Evolutionary conservation across 1,140 invertebrate species (phyloP), one percentile per base, ranked within the genome.

Genomic region (Hydropsyche tenuis): DNA sequence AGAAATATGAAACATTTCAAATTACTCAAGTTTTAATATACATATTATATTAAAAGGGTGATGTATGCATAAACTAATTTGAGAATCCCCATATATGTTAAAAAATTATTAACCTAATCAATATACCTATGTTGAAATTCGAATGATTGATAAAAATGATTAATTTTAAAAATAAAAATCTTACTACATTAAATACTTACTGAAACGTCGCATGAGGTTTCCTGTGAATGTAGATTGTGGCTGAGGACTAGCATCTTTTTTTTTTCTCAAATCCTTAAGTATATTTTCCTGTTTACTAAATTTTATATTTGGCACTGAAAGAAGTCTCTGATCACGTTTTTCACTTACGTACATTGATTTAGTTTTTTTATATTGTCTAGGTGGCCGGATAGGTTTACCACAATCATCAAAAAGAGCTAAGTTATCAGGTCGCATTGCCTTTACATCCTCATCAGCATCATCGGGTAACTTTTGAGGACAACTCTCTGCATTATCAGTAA

Each of bases 281-380:
- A 73, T 48, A 79, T 79, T 62, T 74, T 82, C 83, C 78, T 85
- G 82, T 80, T 85, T 88, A 80, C 81, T 83, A 81, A 87, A 89
- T 80, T 92, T 93, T 72, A 92, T 89, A 83, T 93, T 93, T 3
- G 92, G 92, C 75, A 93, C 91, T 0, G 92, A 93, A 69, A 93
- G 85, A 72, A 93, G 82, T 64, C 92, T 87, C 75, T 89, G 87
- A 78, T 92, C 90, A 69, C 89, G 83, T 78, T 89, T 89, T 14
- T 86, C 82, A 16, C 79, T 78, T 5, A 48, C 20, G 12, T 46
- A 46, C 4, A 73, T 37, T 20, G 80, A 78, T 76, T 86, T 86
- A 72, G 83, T 83, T 80, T 89, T 89, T 62, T 86, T 86, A 77
- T 88, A 89, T 66, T 87, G 82, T 37, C 90, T 86, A 16, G 88